phyloP scores from a whole-genome alignment of 2,888 invertebrate genomes.

The Papilio elwesi region DNA sequence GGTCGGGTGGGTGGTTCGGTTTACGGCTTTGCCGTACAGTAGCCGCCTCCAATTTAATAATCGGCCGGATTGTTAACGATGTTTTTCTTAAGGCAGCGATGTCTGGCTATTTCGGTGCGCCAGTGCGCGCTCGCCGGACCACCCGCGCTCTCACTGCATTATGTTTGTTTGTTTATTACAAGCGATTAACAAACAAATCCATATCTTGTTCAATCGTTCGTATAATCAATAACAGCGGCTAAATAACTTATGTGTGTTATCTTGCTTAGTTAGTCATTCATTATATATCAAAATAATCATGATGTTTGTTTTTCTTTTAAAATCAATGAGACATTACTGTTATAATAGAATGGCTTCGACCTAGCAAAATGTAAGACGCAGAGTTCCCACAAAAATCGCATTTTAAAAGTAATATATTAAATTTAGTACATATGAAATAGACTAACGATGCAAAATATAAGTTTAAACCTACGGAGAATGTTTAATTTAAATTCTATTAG shows the following conservation, averaged over 20 bases:
- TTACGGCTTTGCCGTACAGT: conserved; percentile 68
- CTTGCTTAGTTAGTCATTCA: too few relatives aligned
- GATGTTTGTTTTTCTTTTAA: too few relatives aligned
- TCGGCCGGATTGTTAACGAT: conserved; percentile 74
- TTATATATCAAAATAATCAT: too few relatives aligned
- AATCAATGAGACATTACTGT: too few relatives aligned
- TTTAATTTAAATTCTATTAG: conserved; percentile 42
- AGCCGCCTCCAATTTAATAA: conserved; percentile 80
- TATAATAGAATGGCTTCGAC: too few relatives aligned
- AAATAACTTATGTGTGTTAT: neutral
- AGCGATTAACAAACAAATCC: conserved; percentile 42
- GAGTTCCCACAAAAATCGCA: too few relatives aligned
- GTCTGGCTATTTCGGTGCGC: conserved; percentile 73
- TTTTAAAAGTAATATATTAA: too few relatives aligned
- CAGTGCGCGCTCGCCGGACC: conserved; percentile 63
- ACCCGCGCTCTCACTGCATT: conserved; percentile 60
- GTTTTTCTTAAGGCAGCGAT: conserved; percentile 77
- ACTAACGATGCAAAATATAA: conserved; percentile 30
- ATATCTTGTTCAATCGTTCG: conserved; percentile 52
- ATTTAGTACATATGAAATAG: too few relatives aligned
- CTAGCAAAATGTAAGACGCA: too few relatives aligned
- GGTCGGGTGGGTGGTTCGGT: conserved; percentile 74
- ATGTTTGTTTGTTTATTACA: conserved; percentile 43
- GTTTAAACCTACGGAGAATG: conserved; percentile 38
- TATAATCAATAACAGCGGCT: conserved; percentile 42